Evolutionary conservation across 2,113 vertebrate species (phyloP).

Genomic region (Pyrgilauda ruficollis): DNA sequence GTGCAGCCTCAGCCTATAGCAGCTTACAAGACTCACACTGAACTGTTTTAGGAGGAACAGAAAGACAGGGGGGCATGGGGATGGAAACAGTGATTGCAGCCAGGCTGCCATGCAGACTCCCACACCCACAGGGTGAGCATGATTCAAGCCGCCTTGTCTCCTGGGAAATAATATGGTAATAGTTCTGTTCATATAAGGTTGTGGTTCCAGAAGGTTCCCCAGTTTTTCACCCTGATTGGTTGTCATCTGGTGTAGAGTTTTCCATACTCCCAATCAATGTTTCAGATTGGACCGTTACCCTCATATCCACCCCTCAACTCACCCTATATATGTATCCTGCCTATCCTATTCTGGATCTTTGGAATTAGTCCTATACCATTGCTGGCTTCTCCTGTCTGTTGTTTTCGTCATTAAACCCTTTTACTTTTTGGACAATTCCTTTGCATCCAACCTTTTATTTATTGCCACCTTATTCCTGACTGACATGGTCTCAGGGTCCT

Average conservation of each 20-base stretch:
- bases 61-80: neutral
- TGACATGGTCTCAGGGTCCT: rapidly evolving
- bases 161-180: too few relatives aligned
- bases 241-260: neutral
- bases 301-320: neutral
- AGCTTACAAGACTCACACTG: neutral
- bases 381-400: too few relatives aligned
- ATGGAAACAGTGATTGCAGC: neutral
- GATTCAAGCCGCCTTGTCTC: neutral
- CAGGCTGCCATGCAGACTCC: neutral
- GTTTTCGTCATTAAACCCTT: neutral
- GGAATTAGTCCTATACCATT: neutral
- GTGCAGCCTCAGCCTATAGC: neutral
- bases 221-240: neutral
- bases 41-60: neutral
- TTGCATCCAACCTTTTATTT: neutral
- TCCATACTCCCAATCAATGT: neutral
- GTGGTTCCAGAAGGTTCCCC: too few relatives aligned
- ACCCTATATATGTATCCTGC: neutral
- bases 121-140: neutral
- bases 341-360: neutral
- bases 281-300: too few relatives aligned
- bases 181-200: neutral
- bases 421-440: neutral
- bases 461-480: neutral